Percentiles rank a stretch among this genome's conserved stretches.
Conservation (phyloP, 92 coral and sea anemone species). For the Bergia sp. region DNA sequence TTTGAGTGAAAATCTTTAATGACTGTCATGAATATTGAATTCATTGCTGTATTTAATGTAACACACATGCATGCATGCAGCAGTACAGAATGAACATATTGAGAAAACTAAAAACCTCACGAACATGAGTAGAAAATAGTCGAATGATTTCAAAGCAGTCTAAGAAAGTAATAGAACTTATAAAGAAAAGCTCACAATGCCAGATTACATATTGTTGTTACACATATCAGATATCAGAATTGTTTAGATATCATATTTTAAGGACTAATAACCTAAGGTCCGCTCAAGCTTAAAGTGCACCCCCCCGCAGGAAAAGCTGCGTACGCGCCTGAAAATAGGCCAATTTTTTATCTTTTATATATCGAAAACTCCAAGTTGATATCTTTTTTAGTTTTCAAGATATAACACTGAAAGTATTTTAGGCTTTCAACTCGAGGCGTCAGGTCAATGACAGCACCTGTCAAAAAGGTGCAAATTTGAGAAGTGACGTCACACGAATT, state of each 20-base stretch:
- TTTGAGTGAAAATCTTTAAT: neutral
- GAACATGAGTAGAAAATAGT: no score
- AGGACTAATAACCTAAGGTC: neutral
- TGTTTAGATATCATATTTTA: no score
- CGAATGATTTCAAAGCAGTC: neutral
- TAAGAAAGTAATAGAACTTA: neutral
- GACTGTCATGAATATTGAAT: no score
- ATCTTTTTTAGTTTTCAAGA: conserved; percentile 23
- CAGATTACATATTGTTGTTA: neutral
- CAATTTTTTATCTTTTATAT: conserved; percentile 26
- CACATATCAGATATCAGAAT: no score
- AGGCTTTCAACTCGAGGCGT: conserved; percentile 13
- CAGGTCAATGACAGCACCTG: conserved; percentile 4
- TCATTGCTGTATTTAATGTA: neutral
- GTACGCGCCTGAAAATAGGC: conserved; percentile 8
- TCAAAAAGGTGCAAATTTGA: conserved; percentile 10
- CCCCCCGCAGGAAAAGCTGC: neutral
- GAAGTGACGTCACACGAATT: conserved; percentile 18
- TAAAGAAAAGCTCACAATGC: neutral
- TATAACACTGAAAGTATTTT: conserved; percentile 11
- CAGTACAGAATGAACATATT: no score
- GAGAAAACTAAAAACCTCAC: no score
- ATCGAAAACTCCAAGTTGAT: conserved; percentile 32
- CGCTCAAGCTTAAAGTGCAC: neutral
- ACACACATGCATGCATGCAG: no score